These are phyloP conservation scores for Todus mexicanus DNA, from an alignment of 2,797 vertebrate species.

Conservation along the genomic window DNA sequence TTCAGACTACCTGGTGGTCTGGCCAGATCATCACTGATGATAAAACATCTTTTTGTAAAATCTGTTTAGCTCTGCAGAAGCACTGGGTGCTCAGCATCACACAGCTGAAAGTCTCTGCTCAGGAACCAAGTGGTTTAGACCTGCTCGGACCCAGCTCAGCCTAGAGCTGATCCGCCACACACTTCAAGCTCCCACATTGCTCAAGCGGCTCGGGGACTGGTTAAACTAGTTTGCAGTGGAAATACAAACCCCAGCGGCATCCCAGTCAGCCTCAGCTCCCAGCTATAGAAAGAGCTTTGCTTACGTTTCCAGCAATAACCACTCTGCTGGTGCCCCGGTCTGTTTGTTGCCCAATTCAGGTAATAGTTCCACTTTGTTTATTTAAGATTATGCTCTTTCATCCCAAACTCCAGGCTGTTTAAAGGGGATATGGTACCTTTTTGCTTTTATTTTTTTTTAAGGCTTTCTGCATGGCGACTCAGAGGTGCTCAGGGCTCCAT, in stretches of 20 bases:
- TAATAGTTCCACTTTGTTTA: background rate
- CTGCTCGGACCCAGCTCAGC: background rate
- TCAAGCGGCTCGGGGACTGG: background rate
- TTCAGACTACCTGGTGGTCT: background rate
- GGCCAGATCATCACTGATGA: background rate
- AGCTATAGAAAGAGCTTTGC: background rate
- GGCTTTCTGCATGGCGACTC: background rate
- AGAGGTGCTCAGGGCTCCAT: background rate
- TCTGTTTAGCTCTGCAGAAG: background rate
- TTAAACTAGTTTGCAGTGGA: background rate
- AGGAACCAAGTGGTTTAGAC: background rate
- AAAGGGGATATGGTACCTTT: background rate
- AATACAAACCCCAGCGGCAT: background rate
- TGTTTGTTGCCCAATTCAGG: background rate
- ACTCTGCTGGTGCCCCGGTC: fast-evolving
- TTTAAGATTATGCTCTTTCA: background rate
- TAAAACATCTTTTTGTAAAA: background rate
- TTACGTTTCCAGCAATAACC: background rate
- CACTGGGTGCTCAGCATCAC: background rate
- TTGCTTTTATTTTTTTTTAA: background rate
- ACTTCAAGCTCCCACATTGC: background rate
- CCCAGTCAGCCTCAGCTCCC: background rate
- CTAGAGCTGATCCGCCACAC: background rate
- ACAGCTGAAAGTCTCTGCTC: background rate
- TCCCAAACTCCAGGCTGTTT: background rate